Evolutionary conservation across 2,888 invertebrate species (phyloP).

Genomic region (Pharmacophagus antenor): DNA sequence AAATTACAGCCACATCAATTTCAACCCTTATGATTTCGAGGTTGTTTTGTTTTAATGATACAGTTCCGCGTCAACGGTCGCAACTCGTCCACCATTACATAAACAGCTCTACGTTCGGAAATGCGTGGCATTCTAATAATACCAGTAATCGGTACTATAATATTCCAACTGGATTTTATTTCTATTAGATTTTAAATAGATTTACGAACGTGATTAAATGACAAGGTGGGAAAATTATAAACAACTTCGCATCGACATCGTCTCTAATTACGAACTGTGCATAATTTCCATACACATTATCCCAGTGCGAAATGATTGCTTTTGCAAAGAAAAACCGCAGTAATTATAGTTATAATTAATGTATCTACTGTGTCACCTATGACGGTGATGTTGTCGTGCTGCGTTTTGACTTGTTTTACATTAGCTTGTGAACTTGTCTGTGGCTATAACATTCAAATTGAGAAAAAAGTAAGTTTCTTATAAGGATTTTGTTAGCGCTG

Average conservation of each 20-base stretch:
- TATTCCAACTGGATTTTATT: slow-evolving; percentile 30
- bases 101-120: slow-evolving; percentile 10
- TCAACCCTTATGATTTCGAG: slow-evolving; percentile 51
- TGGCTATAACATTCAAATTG: neutral
- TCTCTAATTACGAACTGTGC: slow-evolving; percentile 68
- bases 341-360: slow-evolving; percentile 68
- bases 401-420: slow-evolving; percentile 4
- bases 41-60: slow-evolving; percentile 47
- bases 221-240: slow-evolving; percentile 56
- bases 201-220: slow-evolving; percentile 43
- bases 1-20: slow-evolving; percentile 53
- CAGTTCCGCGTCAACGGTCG: slow-evolving; percentile 42
- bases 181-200: slow-evolving; percentile 31
- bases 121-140: slow-evolving; percentile 22
- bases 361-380: slow-evolving; percentile 63
- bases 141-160: slow-evolving; percentile 5
- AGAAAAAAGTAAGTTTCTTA: slow-evolving; percentile 12
- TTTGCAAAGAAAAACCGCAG: slow-evolving; percentile 57
- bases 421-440: slow-evolving; percentile 1
- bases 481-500: neutral
- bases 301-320: slow-evolving; percentile 68
- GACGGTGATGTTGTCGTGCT: slow-evolving; percentile 37
- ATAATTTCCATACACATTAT: slow-evolving; percentile 75
- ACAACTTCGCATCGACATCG: slow-evolving; percentile 61
- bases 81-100: slow-evolving; percentile 27